Base-by-base conservation (phyloP, 1,140 invertebrate species). In the Achatina immaculata region DNA sequence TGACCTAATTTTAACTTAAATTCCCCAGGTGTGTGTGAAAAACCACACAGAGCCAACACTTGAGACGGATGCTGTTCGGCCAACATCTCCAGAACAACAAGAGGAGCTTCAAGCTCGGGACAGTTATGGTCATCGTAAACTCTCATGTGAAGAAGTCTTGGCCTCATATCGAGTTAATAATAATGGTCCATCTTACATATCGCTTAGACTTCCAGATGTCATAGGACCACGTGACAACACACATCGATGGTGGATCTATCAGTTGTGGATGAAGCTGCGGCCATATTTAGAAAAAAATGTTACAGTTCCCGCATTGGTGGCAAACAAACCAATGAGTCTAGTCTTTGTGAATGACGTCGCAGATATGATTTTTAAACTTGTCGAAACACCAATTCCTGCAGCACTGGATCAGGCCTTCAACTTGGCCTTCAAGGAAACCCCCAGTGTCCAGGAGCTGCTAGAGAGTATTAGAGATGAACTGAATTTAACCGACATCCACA, bases 201-300 rank as follows among this genome's bases (percentile, higher is more conserved):
- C 91, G 34, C 84, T 93, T 1, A 86, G 92, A 38, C 86, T 93
- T 62, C 92, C 92, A 0, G 92, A 93, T 82, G 92, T 93, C 0
- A 84, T 93, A 43, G 92, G 92, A 38, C 90, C 92, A 45, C 81
- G 92, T 38, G 92, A 93, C 81, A 92, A 89, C 42, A 93, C 92
- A 0, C 87, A 92, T 78, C 81, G 92, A 7, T 92, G 88, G 87
- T 93, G 92, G 92, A 88, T 91, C 1, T 93, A 93, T 85, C 92
- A 92, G 78, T 65, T 92, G 51, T 93, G 92, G 92, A 86, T 93
- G 36, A 84, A 90, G 82, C 88, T 92, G 31, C 31, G 80, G 19
- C 71, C 81, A 6, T 83, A 86, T 83, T 81, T 88, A 24, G 82
- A 88, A 28, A 85, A 86, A 73, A 74, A 71, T 42, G 48, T 80